These are phyloP conservation scores for Chloromyia formosa DNA, from an alignment of 2,888 invertebrate genomes.

Conservation along the genomic window DNA sequence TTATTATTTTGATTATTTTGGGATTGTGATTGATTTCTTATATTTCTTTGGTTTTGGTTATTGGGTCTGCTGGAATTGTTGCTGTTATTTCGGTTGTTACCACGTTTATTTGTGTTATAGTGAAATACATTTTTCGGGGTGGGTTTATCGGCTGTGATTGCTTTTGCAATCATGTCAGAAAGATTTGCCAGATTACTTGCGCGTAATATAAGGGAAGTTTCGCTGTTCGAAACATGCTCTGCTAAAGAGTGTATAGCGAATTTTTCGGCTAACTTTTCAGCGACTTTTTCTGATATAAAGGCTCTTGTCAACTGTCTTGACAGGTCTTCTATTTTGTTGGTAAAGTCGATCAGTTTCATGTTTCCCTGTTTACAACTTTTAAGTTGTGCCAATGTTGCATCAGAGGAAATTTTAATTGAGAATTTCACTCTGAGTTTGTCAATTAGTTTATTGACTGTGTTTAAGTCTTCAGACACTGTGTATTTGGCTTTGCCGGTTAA, in stretches of 20 bases:
- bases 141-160: slow-evolving; percentile 8
- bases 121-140: background rate
- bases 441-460: background rate
- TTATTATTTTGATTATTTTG: background rate
- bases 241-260: slow-evolving; percentile 4
- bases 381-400: background rate
- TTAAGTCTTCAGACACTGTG: background rate
- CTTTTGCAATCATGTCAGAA: slow-evolving; percentile 13
- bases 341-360: background rate
- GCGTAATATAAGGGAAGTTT: slow-evolving; percentile 14
- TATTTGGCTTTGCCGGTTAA: slow-evolving; percentile 1
- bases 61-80: too few species aligned
- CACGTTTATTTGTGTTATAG: too few species aligned
- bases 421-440: slow-evolving; percentile 8
- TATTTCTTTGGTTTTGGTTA: too few species aligned
- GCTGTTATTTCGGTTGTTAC: too few species aligned
- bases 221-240: background rate
- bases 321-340: background rate
- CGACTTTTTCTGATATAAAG: slow-evolving; percentile 11
- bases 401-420: background rate
- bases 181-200: slow-evolving; percentile 1
- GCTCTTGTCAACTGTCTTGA: slow-evolving; percentile 13
- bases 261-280: slow-evolving; percentile 16
- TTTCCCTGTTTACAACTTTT: slow-evolving; percentile 6
- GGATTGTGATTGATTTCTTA: too few species aligned